These are phyloP conservation scores for Mesocentrotus franciscanus DNA, from an alignment of 53 echinoderm and acorn worm genomes.

Conservation along the genomic window DNA sequence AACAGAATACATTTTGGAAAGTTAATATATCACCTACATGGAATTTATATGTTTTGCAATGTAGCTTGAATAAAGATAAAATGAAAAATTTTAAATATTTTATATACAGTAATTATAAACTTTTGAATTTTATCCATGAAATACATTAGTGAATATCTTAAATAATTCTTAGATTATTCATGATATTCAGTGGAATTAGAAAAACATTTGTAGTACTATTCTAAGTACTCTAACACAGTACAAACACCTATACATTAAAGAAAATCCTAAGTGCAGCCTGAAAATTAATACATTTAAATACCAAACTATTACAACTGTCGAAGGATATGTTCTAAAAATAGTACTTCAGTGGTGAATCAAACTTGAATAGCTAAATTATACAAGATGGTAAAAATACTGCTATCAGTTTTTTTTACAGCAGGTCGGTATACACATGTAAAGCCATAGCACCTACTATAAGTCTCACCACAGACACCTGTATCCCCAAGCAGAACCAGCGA, in stretches of 20 bases:
- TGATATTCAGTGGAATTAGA: too few relatives aligned
- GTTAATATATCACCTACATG: not conserved
- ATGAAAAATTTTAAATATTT: not conserved
- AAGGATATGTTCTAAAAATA: not conserved
- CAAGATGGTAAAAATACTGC: not conserved
- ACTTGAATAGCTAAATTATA: not conserved
- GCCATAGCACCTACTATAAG: not conserved
- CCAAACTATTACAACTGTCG: not conserved
- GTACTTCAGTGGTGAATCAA: not conserved
- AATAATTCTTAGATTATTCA: too few relatives aligned
- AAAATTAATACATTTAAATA: not conserved
- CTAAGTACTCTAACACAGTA: too few relatives aligned
- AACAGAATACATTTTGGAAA: not conserved
- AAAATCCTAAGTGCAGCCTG: too few relatives aligned
- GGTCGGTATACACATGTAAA: not conserved
- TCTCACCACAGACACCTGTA: conserved; percentile 45
- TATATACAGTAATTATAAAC: too few relatives aligned
- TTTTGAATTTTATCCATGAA: too few relatives aligned
- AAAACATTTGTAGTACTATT: too few relatives aligned
- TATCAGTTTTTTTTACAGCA: not conserved
- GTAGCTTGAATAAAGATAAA: not conserved
- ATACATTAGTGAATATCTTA: too few relatives aligned
- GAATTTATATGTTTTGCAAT: too few relatives aligned
- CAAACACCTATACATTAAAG: too few relatives aligned
- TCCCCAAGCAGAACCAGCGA: not conserved